Base-by-base conservation (phyloP, 2,888 invertebrate genomes). In the Trichacis sp. region DNA sequence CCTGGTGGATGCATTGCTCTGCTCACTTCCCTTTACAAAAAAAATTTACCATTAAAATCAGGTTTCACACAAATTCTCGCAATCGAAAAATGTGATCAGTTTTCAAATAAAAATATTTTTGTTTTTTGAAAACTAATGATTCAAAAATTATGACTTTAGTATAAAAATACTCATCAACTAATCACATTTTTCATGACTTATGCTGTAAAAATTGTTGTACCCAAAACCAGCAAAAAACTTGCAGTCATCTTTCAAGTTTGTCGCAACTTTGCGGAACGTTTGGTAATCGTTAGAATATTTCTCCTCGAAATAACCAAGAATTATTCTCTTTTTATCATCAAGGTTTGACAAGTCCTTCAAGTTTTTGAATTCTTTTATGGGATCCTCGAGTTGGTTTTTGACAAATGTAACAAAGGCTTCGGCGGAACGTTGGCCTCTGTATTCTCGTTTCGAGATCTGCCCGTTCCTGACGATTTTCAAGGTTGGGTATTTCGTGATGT, bases 401-500 rank as follows among this genome's bases (percentile, higher is more conserved):
- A 98, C 90, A 85, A 94, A 98, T 49, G 92, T 91, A 1, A 92
- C 87, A 79, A 99, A 93, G 0, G 98, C 97, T 55, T 98, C 96
- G 0, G 90, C 91, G 11, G 97, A 96, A 53, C 99, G 88, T 78
- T 92, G 91, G 1, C 91, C 98, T 79, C 98, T 88, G 77, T 95
- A 97, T 82, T 97, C 97, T 70, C 93, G 89, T 81, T 96, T 96
- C 11, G 92, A 90, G n/a, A 94, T 90, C 77, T 94, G 90, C 0
- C 96, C 96, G 88, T 96, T 96, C 51, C 95, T 89, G 74, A 98
- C 93, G 15, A 98, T 86, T 86, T 99, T 99, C 58, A 99, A 85
- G 3, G 99, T 99, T 4, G 99, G 99, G 87, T 99, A 99, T 87
- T 99, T 99, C 58, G 93, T 93, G 60, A 99, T 97, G 80, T 97